Conservation (phyloP, 1,140 invertebrate species). For the Hydropsyche tenuis region DNA sequence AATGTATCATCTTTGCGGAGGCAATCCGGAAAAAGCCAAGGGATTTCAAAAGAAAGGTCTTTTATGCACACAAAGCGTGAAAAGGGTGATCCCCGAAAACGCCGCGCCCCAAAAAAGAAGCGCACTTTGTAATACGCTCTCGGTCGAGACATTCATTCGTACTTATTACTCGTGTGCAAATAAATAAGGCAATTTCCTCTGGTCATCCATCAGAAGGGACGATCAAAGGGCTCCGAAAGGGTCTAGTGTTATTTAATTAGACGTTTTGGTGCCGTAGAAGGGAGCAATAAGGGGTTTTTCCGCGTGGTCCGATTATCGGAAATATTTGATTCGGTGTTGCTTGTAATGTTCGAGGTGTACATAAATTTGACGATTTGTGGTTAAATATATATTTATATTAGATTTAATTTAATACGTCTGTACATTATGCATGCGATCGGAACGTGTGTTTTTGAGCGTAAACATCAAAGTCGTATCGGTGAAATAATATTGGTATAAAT, state of each 20-base stretch:
- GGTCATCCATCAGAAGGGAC: not conserved
- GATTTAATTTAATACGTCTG: no score
- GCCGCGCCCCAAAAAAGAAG: no score
- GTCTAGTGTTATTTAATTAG: constrained; percentile 15
- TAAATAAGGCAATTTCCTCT: not conserved
- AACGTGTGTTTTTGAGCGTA: no score
- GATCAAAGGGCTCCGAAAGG: not conserved
- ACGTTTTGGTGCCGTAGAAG: not conserved
- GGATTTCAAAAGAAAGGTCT: constrained; percentile 3
- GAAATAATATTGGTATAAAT: no score
- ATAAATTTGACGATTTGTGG: no score
- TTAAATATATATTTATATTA: no score
- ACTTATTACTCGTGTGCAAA: not conserved
- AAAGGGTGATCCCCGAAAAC: no score
- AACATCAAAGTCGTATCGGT: no score
- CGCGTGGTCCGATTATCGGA: not conserved
- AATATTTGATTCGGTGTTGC: no score
- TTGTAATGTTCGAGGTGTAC: no score
- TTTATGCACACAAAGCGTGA: not conserved
- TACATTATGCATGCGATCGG: no score
- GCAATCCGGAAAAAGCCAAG: not conserved
- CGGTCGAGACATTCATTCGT: not conserved
- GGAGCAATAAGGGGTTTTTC: not conserved
- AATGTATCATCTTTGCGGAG: not conserved
- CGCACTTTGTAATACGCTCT: not conserved